A percentile compares a stretch with the other conserved stretches of the same genome.
phyloP scores from a whole-genome alignment of 2,888 invertebrate species.

The Chymomyza amoena region DNA sequence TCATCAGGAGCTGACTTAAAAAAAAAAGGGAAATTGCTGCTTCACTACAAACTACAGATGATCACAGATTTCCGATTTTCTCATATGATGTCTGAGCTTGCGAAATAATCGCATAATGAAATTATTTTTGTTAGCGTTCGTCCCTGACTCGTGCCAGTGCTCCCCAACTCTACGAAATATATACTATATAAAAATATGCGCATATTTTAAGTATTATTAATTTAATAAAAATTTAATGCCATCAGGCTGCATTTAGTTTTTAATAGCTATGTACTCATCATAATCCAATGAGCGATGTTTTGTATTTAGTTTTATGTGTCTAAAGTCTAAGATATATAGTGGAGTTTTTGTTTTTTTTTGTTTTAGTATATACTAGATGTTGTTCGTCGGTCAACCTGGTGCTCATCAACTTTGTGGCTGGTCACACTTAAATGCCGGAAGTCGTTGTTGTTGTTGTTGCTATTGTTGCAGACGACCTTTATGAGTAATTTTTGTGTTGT shows the following conservation, averaged over 20 bases:
- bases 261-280: not conserved
- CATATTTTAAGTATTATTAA: conserved; percentile 48
- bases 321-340: not conserved
- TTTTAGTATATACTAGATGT: conserved; percentile 18
- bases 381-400: conserved; percentile 16
- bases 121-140: not conserved
- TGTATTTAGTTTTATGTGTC: not conserved
- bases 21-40: too few relatives aligned
- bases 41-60: too few relatives aligned
- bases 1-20: too few relatives aligned
- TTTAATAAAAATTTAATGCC: conserved; percentile 19
- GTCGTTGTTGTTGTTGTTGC: conserved; percentile 9
- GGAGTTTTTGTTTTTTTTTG: too few relatives aligned
- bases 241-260: not conserved
- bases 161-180: not conserved
- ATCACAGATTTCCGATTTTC: too few relatives aligned
- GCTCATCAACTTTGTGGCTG: not conserved
- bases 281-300: not conserved
- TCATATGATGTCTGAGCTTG: too few relatives aligned
- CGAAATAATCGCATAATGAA: too few relatives aligned
- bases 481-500: conserved; percentile 30
- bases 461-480: conserved; percentile 5
- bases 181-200: conserved; percentile 32
- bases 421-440: conserved; percentile 33
- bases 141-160: conserved; percentile 33